phyloP scores from a whole-genome alignment of 2,888 invertebrate species.

The Danaus chrysippus region DNA sequence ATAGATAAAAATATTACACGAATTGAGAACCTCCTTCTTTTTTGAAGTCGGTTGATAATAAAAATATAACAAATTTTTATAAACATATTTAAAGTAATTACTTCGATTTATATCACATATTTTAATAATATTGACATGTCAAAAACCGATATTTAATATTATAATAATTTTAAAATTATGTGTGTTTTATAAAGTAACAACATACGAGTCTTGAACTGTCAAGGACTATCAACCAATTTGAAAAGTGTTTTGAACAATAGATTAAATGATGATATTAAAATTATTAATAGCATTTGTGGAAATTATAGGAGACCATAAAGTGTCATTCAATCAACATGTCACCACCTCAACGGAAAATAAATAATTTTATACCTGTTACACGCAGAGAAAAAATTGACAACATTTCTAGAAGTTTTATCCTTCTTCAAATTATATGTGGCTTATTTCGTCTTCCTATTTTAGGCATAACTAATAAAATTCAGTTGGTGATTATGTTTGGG shows the following conservation, averaged over 20 bases:
- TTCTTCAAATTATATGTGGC: constrained; percentile 25
- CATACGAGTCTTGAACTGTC: no score
- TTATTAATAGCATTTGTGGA: neutral
- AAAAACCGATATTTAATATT: no score
- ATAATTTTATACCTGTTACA: constrained; percentile 14
- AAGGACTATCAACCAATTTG: no score
- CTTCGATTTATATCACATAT: no score
- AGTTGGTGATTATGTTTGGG: constrained; percentile 9
- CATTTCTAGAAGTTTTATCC: constrained; percentile 25
- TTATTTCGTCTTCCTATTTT: constrained; percentile 30
- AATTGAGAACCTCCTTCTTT: no score
- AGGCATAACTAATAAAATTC: constrained; percentile 16
- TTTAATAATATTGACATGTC: no score
- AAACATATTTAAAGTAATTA: no score
- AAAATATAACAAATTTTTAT: no score
- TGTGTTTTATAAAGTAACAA: no score
- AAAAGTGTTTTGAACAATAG: neutral
- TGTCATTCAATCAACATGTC: constrained; percentile 12
- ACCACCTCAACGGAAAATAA: constrained; percentile 16
- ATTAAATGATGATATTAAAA: neutral
- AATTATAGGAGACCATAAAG: neutral
- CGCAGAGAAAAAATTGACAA: constrained; percentile 13
- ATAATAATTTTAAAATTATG: no score
- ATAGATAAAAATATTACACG: no score
- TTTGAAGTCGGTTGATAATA: no score